Percentiles rank a stretch among this genome's conserved stretches.
Evolutionary conservation across 1,140 invertebrate species (phyloP).

Genomic region (Arion vulgaris): DNA sequence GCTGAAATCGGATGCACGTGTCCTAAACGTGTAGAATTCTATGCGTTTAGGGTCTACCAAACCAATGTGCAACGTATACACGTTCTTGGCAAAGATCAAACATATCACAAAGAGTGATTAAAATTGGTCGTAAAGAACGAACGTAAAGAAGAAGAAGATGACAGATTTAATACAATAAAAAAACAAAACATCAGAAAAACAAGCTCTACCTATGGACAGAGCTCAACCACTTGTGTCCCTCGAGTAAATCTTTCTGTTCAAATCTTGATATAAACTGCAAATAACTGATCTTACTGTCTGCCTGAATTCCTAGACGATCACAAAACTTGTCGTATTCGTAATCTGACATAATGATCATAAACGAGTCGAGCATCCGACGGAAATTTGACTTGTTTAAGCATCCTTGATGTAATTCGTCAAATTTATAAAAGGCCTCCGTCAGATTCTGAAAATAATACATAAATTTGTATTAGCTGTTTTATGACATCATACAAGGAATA

Average conservation of each 20-base stretch:
- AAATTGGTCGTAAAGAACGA: too few relatives aligned
- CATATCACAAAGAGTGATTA: too few relatives aligned
- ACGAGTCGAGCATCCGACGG: conserved; percentile 65
- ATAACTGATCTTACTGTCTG: conserved; percentile 59
- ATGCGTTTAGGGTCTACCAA: too few relatives aligned
- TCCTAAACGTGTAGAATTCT: too few relatives aligned
- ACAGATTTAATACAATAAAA: too few relatives aligned
- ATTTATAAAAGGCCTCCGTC: conserved; percentile 69
- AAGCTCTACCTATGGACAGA: conserved; percentile 62
- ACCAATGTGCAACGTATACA: too few relatives aligned
- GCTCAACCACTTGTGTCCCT: conserved; percentile 68
- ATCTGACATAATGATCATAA: conserved; percentile 66
- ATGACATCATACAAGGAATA: too few relatives aligned
- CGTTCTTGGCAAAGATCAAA: too few relatives aligned
- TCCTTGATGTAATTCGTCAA: conserved; percentile 68
- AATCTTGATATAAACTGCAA: conserved; percentile 64
- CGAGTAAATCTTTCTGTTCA: conserved; percentile 63
- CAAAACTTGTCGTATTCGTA: conserved; percentile 67
- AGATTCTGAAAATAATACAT: conserved; percentile 64
- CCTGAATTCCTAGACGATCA: conserved; percentile 58
- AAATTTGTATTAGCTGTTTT: too few relatives aligned
- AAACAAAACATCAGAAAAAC: too few relatives aligned
- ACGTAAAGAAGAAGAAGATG: too few relatives aligned
- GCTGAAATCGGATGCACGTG: too few relatives aligned
- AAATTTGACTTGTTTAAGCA: conserved; percentile 63